phyloP scores from a whole-genome alignment of 2,888 invertebrate genomes.

The Leptothorax acervorum region DNA sequence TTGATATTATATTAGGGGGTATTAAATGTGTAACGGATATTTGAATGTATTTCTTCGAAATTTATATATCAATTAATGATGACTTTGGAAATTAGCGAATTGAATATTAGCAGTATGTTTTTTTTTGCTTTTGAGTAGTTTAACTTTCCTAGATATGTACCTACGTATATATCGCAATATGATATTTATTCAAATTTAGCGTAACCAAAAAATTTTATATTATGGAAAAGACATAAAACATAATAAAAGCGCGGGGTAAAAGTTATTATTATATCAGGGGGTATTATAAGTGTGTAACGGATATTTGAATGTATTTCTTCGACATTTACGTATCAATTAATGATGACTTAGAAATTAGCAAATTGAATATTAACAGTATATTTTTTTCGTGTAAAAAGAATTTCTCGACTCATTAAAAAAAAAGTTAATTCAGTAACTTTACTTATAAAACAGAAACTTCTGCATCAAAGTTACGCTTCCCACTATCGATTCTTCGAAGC shows the following conservation, averaged over 20 bases:
- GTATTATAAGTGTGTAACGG: not conserved
- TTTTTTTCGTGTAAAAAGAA: not conserved
- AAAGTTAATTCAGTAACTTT: constrained; percentile 4
- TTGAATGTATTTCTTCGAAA: not conserved
- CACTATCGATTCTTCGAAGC: not conserved
- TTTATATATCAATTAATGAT: not conserved
- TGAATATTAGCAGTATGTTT: not conserved
- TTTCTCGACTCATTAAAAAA: not conserved
- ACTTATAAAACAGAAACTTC: not conserved
- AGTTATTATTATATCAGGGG: too few species aligned
- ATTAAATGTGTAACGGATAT: not conserved
- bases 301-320: not conserved
- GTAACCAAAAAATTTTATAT: constrained; percentile 16
- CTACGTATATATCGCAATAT: constrained; percentile 9
- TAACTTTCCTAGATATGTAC: constrained; percentile 4
- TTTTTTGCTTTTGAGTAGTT: constrained; percentile 35
- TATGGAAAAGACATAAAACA: not conserved
- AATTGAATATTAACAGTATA: not conserved
- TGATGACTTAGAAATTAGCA: not conserved
- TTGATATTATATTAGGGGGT: not conserved
- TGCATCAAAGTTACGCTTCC: not conserved
- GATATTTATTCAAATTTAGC: constrained; percentile 32
- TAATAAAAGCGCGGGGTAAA: not conserved
- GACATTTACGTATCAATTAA: not conserved
- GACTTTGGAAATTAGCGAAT: not conserved